These are phyloP conservation scores for Acrocephalus scirpaceus DNA, from an alignment of 2,797 vertebrate genomes.

Conservation along the genomic window DNA sequence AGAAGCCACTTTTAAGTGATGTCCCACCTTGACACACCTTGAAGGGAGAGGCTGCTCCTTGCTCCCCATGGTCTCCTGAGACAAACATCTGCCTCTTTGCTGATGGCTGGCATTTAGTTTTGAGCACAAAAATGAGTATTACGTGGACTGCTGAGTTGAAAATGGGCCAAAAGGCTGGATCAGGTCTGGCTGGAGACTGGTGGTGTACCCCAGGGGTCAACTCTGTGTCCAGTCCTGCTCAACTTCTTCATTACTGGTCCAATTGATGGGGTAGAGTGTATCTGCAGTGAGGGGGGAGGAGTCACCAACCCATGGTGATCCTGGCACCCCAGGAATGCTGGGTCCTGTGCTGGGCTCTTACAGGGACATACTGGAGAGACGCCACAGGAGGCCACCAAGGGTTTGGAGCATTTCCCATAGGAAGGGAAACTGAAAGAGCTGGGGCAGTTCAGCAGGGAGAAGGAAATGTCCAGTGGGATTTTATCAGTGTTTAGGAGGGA, in stretches of 20 bases:
- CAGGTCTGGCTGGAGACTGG: not conserved
- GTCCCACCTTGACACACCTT: not conserved
- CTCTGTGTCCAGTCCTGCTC: not conserved
- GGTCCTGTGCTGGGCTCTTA: not conserved
- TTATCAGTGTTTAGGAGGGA: not conserved
- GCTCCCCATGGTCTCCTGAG: not conserved
- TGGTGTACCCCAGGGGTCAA: not conserved
- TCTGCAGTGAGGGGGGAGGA: not conserved
- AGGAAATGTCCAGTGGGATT: not conserved
- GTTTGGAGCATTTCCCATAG: accelerated
- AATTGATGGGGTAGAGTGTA: not conserved
- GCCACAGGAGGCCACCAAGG: not conserved
- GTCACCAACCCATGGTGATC: not conserved
- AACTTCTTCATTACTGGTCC: not conserved
- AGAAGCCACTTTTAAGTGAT: not conserved
- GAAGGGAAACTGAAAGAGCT: not conserved
- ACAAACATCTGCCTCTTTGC: not conserved
- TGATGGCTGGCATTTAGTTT: not conserved
- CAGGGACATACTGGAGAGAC: not conserved
- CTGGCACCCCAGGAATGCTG: not conserved
- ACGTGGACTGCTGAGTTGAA: not conserved
- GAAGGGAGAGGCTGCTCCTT: not conserved
- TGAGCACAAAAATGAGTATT: not conserved
- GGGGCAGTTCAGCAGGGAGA: not conserved
- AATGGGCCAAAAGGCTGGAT: not conserved